Evolutionary conservation across 1,140 invertebrate species (phyloP), one percentile per base, ranked within the genome.

Genomic region (Teleopsis dalmanni): DNA sequence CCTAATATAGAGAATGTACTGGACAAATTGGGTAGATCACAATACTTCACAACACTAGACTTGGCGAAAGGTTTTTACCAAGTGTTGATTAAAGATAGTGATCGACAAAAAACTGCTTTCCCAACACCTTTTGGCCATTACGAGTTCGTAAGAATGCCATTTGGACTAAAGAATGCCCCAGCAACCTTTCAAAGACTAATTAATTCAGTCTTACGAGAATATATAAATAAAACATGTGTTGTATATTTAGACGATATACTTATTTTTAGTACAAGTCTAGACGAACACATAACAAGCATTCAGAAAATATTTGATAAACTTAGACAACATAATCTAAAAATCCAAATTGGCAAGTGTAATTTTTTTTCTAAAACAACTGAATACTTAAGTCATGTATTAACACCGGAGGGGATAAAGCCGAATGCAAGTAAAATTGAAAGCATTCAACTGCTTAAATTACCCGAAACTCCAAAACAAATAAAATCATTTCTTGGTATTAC

Each of bases 181-280:
- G n/a, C n/a, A 4, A 71, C 64, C 11, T 75, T 76, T 54, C 67
- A 75, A 58, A 40, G 67, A 31, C 47, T 64, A 21, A 75, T 76
- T 64, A 59, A 77, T 46, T 52, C 41, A 13, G 54, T 62, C 5
- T 45, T 70, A 1, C 53, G 46, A 21, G 58, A 59, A n/a, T 47
- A 58, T 49, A 55, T 58, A 51, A 57, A 60, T 26, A 53, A 54
- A 27, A 48, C 50, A 21, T 60, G 58, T 41, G 57, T 62, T 37
- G 57, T 65, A 13, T 71, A 71, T 48, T 33, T 65, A 2, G 63
- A 70, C 44, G 63, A 70, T 34, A 60, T 66, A 2, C 48, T 69
- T 19, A 53, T 65, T 18, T 65, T 57, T 35, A 48, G 52, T 3
- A 48, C 35, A n/a, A 50, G n/a, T n/a, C n/a, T n/a, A n/a, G n/a